Percentiles rank a stretch among this genome's conserved stretches.
Conservation (phyloP, 1,140 invertebrate genomes). For the Trinorchestia longiramus region DNA sequence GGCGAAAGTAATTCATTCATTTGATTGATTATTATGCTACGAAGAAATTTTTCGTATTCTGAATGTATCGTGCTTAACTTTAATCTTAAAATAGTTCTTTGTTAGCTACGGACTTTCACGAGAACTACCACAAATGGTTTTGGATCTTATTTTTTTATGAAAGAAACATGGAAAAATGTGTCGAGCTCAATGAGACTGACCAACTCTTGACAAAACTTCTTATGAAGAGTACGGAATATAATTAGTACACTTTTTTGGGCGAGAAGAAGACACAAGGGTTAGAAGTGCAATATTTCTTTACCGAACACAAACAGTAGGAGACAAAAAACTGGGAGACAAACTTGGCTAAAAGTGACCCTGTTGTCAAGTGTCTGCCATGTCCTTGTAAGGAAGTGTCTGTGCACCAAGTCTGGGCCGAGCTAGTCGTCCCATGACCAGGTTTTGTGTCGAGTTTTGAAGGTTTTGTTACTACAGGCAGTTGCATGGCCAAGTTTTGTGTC, state of each 20-base stretch:
- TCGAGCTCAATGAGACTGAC: background rate
- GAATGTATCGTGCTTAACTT: background rate
- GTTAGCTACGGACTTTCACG: background rate
- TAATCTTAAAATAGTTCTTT: background rate
- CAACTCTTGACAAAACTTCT: background rate
- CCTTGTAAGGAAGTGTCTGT: background rate
- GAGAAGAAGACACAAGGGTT: background rate
- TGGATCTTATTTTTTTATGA: background rate
- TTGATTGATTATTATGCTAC: background rate
- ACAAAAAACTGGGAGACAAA: background rate
- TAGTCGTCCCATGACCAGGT: background rate
- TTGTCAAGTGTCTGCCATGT: background rate
- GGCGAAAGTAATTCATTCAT: background rate
- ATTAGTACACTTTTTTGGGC: background rate
- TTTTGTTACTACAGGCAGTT: background rate
- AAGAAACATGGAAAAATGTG: background rate
- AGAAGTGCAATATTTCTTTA: background rate
- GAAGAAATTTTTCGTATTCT: background rate
- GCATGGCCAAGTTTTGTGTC: background rate
- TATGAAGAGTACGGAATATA: background rate
- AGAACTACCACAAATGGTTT: background rate
- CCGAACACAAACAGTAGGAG: background rate
- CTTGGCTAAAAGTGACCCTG: background rate
- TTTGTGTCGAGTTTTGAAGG: background rate
- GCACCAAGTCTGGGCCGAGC: background rate